These are phyloP conservation scores for Halichoeres trimaculatus DNA, from an alignment of 2,113 vertebrate species.

Conservation along the genomic window DNA sequence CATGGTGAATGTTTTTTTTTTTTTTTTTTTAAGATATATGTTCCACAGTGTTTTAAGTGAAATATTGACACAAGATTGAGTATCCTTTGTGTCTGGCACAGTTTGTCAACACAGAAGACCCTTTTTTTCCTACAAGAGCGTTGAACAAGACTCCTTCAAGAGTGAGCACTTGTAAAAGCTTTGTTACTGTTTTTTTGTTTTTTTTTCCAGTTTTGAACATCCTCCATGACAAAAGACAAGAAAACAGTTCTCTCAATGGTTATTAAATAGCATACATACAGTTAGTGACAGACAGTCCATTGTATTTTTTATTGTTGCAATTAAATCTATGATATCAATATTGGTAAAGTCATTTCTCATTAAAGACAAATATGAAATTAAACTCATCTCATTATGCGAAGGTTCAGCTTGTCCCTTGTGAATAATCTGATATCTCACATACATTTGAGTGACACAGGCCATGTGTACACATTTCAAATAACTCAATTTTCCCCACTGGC, in stretches of 20 bases:
- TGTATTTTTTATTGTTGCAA: not conserved
- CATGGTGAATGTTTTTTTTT: no score
- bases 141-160: no score
- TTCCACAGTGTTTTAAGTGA: not conserved
- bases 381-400: conserved; percentile 6
- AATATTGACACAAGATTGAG: not conserved
- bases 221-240: not conserved
- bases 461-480: conserved; percentile 30
- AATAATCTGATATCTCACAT: conserved; percentile 6
- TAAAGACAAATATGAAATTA: not conserved
- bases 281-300: not conserved
- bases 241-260: not conserved
- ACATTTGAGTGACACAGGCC: conserved; percentile 22
- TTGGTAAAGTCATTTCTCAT: conserved; percentile 4
- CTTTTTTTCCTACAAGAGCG: no score
- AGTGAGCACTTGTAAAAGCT: no score
- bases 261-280: not conserved
- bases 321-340: not conserved
- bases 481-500: conserved; percentile 23
- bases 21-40: not conserved
- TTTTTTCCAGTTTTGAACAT: not conserved
- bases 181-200: no score
- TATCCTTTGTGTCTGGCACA: not conserved
- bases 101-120: not conserved
- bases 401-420: not conserved